Conservation (phyloP, 2,888 invertebrate species). For the Caenorhabditis imperialis region DNA sequence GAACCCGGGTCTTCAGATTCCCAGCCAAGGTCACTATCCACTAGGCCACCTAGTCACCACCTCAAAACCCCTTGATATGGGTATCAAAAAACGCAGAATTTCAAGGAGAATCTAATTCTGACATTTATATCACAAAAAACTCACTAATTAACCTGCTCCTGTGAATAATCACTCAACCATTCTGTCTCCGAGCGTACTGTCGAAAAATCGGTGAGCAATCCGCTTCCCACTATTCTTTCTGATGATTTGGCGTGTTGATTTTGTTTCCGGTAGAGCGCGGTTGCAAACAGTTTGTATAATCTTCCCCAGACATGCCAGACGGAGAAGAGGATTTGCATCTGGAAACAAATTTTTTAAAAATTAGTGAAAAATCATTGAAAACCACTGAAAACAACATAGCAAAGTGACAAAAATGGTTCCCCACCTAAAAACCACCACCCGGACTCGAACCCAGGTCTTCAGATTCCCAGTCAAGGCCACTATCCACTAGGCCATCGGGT, state of each 20-base stretch:
- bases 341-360: not conserved
- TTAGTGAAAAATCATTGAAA: not conserved
- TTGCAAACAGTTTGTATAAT: conserved; percentile 21
- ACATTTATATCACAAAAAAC: not conserved
- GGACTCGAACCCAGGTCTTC: too few relatives aligned
- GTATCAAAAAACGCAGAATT: too few relatives aligned
- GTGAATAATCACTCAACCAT: conserved; percentile 28
- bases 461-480: too few relatives aligned
- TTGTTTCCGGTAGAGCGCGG: conserved; percentile 9
- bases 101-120: not conserved
- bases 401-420: not conserved
- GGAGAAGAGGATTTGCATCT: conserved; percentile 44
- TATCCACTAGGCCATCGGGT: too few relatives aligned
- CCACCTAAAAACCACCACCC: too few relatives aligned
- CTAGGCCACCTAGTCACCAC: too few relatives aligned
- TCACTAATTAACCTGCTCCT: conserved; percentile 29
- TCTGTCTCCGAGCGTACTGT: too few relatives aligned
- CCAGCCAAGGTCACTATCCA: too few relatives aligned
- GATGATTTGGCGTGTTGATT: too few relatives aligned
- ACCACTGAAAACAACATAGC: not conserved
- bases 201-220: conserved; percentile 33
- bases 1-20: too few relatives aligned
- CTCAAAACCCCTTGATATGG: too few relatives aligned
- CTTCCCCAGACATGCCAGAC: conserved; percentile 38
- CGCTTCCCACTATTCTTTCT: conserved; percentile 10